A percentile compares a stretch with the other conserved stretches of the same genome.
Conservation (phyloP, 1,140 invertebrate species). For the Drosophila watanabei region DNA sequence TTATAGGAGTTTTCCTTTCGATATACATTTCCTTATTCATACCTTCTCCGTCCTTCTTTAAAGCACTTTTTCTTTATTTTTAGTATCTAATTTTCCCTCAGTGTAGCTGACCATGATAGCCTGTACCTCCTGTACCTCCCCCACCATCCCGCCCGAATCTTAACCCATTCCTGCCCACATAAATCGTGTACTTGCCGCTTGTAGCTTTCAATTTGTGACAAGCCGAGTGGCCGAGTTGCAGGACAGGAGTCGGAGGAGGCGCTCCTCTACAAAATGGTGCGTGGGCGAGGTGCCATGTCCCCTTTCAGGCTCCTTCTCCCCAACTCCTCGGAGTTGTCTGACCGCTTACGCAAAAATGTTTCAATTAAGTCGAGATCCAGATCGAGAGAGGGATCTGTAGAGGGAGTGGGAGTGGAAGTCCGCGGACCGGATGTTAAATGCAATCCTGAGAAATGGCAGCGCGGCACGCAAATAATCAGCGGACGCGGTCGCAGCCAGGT, state of each 20-base stretch:
- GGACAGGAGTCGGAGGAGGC: conserved; percentile 44
- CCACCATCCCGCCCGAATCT: neutral
- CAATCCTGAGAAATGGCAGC: conserved; percentile 74
- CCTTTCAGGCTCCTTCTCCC: neutral
- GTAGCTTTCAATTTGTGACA: conserved; percentile 84
- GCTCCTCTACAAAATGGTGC: conserved; percentile 69
- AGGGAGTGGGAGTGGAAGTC: conserved; percentile 21
- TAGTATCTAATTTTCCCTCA: neutral
- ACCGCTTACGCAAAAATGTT: conserved; percentile 82
- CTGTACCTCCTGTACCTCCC: conserved; percentile 3
- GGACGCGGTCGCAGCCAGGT: conserved; percentile 55
- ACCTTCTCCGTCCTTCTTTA: too few relatives aligned
- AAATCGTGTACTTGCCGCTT: conserved; percentile 83
- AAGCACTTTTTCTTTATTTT: neutral
- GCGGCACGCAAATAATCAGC: conserved; percentile 78
- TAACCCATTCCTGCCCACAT: conserved; percentile 69
- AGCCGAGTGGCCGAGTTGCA: conserved; percentile 46
- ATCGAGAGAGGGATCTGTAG: conserved; percentile 5
- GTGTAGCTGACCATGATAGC: neutral
- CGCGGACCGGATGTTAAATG: conserved; percentile 65
- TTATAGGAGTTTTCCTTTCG: too few relatives aligned
- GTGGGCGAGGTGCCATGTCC: conserved; percentile 61
- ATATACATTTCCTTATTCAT: too few relatives aligned
- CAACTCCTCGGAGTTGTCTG: conserved; percentile 31
- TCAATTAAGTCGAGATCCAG: conserved; percentile 64